Evolutionary conservation across 2,888 invertebrate species (phyloP), one percentile per base, ranked within the genome.

Genomic region (Tetranychus piercei): DNA sequence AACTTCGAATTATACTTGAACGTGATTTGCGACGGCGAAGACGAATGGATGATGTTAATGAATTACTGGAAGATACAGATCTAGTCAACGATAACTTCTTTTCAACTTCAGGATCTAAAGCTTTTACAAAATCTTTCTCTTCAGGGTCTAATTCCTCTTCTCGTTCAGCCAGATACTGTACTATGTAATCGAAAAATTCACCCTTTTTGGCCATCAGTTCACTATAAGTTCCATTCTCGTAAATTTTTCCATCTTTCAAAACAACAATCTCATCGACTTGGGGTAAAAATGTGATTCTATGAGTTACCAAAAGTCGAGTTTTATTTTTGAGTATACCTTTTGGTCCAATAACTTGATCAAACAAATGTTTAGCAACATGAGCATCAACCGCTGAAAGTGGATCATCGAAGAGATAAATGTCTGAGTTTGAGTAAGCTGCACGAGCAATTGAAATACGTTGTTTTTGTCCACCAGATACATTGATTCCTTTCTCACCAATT

Each of bases 331-430:
- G 80, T 4, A 85, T 69, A 15, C 85, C 85, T 5, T 85, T 85
- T 0, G 91, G 89, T 45, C 94, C 92, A 77, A 97, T 88, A 44
- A 93, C 92, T 82, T 93, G 87, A 78, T 96, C 92, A 81, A 97
- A 97, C 80, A 97, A 93, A 82, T 96, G 95, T 84, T 94, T 94
- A 18, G 96, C 96, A 73, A 97, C 96, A 82, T 97, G 96, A 44
- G 93, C 89, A 83, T 97, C 97, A 1, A 97, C 96, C 20, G 84
- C 83, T 75, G 82, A 82, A 9, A 84, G 80, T 4, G 84, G 83
- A 77, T 84, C 84, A 74, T 84, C 84, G 34, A 84, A 77, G 15
- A 84, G 79, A 77, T 83, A 84, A 69, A 83, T 78, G 77, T 87
- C 86, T 4, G 90, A 89, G 74, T 86, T 85, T 2, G 90, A 89